These are phyloP conservation scores for Aphelocoma coerulescens DNA, from an alignment of 2,113 vertebrate genomes.

Conservation along the genomic window DNA sequence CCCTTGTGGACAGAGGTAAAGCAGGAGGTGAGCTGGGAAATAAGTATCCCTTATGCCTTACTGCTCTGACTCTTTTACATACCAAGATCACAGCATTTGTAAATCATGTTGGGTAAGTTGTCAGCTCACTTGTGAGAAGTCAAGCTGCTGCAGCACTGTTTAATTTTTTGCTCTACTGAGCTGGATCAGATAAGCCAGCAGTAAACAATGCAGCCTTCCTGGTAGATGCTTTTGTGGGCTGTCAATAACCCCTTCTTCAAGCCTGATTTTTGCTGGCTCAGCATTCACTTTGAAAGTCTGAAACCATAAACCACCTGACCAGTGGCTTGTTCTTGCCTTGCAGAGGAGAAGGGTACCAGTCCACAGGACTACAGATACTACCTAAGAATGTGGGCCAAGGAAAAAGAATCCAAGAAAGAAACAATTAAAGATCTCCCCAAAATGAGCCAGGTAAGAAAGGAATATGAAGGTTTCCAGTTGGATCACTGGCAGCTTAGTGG, in stretches of 20 bases:
- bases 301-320: background rate
- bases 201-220: background rate
- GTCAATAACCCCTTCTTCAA: background rate
- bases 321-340: background rate
- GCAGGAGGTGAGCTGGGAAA: background rate
- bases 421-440: slow-evolving; percentile 93
- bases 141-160: background rate
- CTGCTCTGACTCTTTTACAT: background rate
- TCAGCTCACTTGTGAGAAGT: background rate
- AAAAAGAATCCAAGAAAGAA: slow-evolving; percentile 88
- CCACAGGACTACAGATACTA: slow-evolving; percentile 92
- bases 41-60: background rate
- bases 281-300: background rate
- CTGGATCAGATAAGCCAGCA: background rate
- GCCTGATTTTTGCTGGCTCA: background rate
- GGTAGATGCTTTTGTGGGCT: background rate
- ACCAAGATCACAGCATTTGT: background rate
- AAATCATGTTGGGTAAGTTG: background rate
- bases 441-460: slow-evolving; percentile 91
- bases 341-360: slow-evolving; percentile 82
- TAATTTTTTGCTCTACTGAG: background rate
- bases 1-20: background rate
- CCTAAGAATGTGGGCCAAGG: slow-evolving; percentile 91
- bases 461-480: background rate
- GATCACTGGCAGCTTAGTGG: background rate